A percentile compares a stretch with the other conserved stretches of the same genome.
Evolutionary conservation across 1,140 invertebrate genomes (phyloP).

Genomic region (Oreohelix idahoensis): DNA sequence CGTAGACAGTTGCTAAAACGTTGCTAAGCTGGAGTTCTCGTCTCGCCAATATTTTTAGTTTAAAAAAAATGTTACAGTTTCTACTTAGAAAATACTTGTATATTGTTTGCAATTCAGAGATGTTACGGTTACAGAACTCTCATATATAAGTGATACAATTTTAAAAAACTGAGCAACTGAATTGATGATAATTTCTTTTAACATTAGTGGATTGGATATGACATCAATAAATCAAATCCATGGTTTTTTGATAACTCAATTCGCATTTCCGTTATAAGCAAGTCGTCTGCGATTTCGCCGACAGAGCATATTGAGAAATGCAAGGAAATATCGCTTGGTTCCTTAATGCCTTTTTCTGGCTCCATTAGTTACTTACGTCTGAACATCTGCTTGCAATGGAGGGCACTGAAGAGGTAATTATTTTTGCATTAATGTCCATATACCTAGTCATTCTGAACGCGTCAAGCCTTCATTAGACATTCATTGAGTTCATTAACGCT

Average conservation of each 20-base stretch:
- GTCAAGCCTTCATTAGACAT: too few species aligned
- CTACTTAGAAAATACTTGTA: too few species aligned
- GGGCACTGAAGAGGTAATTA: slow-evolving; percentile 20
- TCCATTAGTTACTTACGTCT: neutral
- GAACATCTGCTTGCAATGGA: slow-evolving; percentile 6
- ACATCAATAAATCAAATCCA: neutral
- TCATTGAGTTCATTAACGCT: too few species aligned
- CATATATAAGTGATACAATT: too few species aligned
- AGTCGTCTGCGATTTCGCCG: neutral
- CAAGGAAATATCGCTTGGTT: neutral
- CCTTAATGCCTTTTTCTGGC: neutral
- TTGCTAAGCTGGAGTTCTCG: slow-evolving; percentile 26
- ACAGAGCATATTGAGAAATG: neutral
- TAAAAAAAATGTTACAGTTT: neutral
- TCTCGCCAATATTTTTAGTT: neutral
- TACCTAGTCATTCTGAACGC: too few species aligned
- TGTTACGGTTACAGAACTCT: too few species aligned
- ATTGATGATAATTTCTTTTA: neutral
- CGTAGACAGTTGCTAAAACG: neutral
- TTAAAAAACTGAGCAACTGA: neutral
- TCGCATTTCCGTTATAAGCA: slow-evolving; percentile 32
- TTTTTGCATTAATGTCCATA: too few species aligned
- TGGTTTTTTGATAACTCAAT: slow-evolving; percentile 17
- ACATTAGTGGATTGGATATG: neutral
- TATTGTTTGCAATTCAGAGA: too few species aligned